A percentile compares a stretch with the other conserved stretches of the same genome.
Conservation (phyloP, 2,113 vertebrate genomes). For the Callipepla squamata region DNA sequence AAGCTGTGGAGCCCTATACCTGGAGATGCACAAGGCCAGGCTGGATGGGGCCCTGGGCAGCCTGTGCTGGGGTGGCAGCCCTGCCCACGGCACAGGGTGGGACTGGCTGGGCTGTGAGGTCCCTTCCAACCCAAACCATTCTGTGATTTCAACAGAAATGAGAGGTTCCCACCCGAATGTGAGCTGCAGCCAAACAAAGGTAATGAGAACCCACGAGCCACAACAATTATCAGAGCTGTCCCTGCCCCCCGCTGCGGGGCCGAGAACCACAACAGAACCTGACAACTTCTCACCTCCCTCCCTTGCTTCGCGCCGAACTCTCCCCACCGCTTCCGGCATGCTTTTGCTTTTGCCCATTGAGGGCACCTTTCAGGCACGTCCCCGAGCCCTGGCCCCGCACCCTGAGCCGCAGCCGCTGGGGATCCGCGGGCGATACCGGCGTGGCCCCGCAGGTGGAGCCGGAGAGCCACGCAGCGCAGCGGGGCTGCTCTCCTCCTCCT, state of each 20-base stretch:
- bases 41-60: too few species aligned
- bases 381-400: not conserved
- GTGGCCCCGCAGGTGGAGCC: not conserved
- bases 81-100: too few species aligned
- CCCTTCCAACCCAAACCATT: too few species aligned
- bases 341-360: not conserved
- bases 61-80: too few species aligned
- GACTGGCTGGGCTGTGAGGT: too few species aligned
- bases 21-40: too few species aligned
- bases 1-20: too few species aligned
- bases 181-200: not conserved
- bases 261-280: fast-evolving
- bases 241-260: not conserved
- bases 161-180: not conserved
- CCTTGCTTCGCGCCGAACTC: not conserved
- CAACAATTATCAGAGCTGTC: not conserved
- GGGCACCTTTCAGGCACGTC: too few species aligned
- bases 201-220: not conserved
- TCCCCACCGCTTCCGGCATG: not conserved
- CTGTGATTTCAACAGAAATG: too few species aligned
- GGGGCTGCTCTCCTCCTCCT: not conserved
- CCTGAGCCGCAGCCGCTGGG: too few species aligned
- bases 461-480: not conserved
- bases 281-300: not conserved
- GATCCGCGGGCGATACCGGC: not conserved